Evolutionary conservation across 1,140 invertebrate genomes (phyloP).

Genomic region (Papilio aristodemus): DNA sequence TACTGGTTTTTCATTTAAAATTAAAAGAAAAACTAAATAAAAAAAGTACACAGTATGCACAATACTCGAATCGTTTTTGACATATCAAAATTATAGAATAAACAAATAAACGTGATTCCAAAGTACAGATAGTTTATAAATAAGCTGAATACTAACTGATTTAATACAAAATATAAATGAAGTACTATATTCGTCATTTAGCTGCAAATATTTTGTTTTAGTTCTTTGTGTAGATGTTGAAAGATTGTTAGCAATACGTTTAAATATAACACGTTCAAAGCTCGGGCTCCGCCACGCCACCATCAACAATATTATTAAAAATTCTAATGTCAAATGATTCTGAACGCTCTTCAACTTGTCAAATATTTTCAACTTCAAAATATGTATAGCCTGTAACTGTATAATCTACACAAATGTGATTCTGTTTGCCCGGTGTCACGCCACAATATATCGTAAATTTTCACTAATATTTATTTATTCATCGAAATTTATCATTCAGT

Average conservation of each 20-base stretch:
- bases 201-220: no score
- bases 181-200: no score
- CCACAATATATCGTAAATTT: background rate
- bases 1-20: constrained; percentile 39
- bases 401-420: constrained; percentile 8
- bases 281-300: no score
- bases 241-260: no score
- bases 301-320: no score
- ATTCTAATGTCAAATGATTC: no score
- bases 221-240: no score
- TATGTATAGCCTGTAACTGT: background rate
- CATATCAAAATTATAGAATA: constrained; percentile 11
- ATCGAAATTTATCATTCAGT: background rate
- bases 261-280: no score
- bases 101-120: constrained; percentile 17
- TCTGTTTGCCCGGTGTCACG: constrained; percentile 1
- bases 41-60: constrained; percentile 21
- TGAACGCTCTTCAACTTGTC: background rate
- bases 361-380: background rate
- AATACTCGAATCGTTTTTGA: constrained; percentile 15
- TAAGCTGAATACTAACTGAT: no score
- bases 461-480: background rate
- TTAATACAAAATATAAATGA: no score
- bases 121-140: background rate
- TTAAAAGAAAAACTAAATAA: constrained; percentile 33